Percentiles rank a stretch among this genome's conserved stretches.
These are phyloP conservation scores for Camptogramma bilineatum DNA, from an alignment of 2,888 invertebrate genomes.

Conservation along the genomic window DNA sequence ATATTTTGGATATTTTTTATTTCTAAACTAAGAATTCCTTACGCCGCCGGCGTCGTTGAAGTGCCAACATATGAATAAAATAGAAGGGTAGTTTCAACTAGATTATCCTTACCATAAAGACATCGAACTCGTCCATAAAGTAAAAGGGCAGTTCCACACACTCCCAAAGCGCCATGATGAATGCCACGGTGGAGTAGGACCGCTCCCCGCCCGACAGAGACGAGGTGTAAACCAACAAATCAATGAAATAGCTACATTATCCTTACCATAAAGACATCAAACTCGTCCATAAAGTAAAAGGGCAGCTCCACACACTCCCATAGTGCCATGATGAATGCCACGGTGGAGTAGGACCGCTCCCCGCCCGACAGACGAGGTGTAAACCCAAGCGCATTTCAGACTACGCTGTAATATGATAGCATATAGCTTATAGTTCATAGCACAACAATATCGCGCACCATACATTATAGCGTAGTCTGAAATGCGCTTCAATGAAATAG, in stretches of 20 bases:
- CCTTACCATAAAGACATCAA: constrained; percentile 97
- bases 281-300: constrained; percentile 97
- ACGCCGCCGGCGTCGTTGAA: no score
- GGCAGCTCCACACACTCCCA: constrained; percentile 97
- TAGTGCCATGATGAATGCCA: constrained; percentile 95
- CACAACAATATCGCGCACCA: background rate
- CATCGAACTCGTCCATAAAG: constrained; percentile 99
- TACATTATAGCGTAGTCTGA: background rate
- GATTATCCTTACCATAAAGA: constrained; percentile 91
- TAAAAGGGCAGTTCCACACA: no score
- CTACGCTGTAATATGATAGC: no score
- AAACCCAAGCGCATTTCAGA: no score
- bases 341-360: constrained; percentile 97
- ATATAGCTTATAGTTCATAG: no score
- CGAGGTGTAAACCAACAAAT: no score
- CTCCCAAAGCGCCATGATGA: constrained; percentile 97
- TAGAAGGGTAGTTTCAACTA: no score
- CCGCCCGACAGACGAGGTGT: constrained; percentile 95
- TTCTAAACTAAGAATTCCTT: no score
- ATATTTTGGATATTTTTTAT: no score
- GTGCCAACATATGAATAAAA: no score
- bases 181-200: constrained; percentile 97
- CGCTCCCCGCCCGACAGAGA: constrained; percentile 98
- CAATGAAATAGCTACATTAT: no score
- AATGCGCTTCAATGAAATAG: no score